These are phyloP conservation scores for Dendrolimus kikuchii DNA, from an alignment of 1,140 invertebrate genomes.

Conservation along the genomic window DNA sequence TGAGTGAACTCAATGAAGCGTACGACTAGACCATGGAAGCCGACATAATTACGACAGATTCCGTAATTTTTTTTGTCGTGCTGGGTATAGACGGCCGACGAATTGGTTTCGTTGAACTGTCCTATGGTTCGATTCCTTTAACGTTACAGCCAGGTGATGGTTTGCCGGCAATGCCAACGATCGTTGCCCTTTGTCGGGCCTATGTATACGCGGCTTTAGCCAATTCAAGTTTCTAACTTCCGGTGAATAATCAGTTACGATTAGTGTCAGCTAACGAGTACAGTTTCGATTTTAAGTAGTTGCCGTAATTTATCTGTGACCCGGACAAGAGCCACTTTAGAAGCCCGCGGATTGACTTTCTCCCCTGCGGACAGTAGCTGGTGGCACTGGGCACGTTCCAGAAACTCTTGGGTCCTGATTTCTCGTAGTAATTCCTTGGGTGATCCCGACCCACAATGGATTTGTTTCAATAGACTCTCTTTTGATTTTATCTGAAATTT, in stretches of 20 bases:
- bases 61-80: no score
- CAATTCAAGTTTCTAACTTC: no score
- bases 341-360: constrained; percentile 82
- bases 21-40: no score
- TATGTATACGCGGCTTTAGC: no score
- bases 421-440: constrained; percentile 78
- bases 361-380: constrained; percentile 84
- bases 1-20: no score
- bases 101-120: no score
- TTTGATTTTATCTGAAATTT: constrained; percentile 77
- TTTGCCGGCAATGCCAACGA: no score
- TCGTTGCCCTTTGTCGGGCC: no score
- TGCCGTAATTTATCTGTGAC: constrained; percentile 85
- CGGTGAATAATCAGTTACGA: background rate
- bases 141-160: no score
- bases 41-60: no score
- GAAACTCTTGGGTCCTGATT: constrained; percentile 83
- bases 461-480: constrained; percentile 82
- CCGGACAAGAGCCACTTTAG: constrained; percentile 86
- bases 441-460: constrained; percentile 69
- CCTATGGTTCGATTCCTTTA: no score
- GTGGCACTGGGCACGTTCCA: constrained; percentile 84
- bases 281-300: constrained; percentile 79
- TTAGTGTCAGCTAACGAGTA: constrained; percentile 73
- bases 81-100: no score